These are phyloP conservation scores for Chelonus formosanus DNA, from an alignment of 2,888 invertebrate species.

Conservation along the genomic window DNA sequence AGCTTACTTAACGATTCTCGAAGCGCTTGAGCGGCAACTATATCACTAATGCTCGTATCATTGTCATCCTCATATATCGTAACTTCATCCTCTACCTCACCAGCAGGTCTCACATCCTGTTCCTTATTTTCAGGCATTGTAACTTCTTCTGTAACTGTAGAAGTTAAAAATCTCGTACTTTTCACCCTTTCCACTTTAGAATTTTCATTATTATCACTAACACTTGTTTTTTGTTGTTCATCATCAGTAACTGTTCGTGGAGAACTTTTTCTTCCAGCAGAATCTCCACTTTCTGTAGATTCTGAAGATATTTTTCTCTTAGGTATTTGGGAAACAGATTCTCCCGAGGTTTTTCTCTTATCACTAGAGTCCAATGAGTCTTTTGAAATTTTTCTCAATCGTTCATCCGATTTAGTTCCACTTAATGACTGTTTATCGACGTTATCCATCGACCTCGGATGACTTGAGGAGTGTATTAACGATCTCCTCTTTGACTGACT, in stretches of 20 bases:
- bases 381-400: constrained; percentile 39
- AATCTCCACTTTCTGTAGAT: constrained; percentile 28
- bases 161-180: constrained; percentile 60
- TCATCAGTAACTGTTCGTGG: constrained; percentile 22
- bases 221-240: constrained; percentile 12
- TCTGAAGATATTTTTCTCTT: constrained; percentile 39
- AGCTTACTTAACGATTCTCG: constrained; percentile 62
- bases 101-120: constrained; percentile 36
- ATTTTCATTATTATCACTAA: constrained; percentile 29
- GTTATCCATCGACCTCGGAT: constrained; percentile 35
- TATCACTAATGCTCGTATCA: constrained; percentile 62
- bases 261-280: constrained; percentile 12
- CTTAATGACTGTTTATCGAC: constrained; percentile 20
- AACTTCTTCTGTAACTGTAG: constrained; percentile 53
- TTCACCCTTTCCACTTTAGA: constrained; percentile 45
- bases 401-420: constrained; percentile 28
- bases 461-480: constrained; percentile 22
- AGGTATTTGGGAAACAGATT: constrained; percentile 33
- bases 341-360: constrained; percentile 27
- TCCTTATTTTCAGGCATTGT: constrained; percentile 48
- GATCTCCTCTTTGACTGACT: constrained; percentile 34
- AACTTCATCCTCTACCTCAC: constrained; percentile 44
- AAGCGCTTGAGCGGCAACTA: constrained; percentile 61
- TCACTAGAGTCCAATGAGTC: constrained; percentile 33
- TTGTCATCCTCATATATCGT: constrained; percentile 60